A percentile compares a stretch with the other conserved stretches of the same genome.
These are phyloP conservation scores for Takifugu bimaculatus DNA, from an alignment of 2,113 vertebrate species.

Conservation along the genomic window DNA sequence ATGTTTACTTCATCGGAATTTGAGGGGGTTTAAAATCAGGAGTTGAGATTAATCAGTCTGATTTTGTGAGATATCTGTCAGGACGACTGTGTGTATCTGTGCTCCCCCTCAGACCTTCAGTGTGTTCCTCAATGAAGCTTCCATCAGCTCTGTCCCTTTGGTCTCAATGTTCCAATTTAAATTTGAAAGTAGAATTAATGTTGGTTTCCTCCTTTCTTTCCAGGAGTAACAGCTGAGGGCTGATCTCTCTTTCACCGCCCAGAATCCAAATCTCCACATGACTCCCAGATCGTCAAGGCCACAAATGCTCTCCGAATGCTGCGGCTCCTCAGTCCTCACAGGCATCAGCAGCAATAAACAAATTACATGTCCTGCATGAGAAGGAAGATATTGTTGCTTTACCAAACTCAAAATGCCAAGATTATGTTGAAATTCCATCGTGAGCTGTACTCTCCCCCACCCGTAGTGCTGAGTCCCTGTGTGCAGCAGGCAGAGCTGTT, in stretches of 20 bases:
- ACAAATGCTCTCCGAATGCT: conserved; percentile 66
- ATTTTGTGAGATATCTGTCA: not conserved
- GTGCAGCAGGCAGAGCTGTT: conserved; percentile 44
- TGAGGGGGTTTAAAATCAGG: too few species aligned
- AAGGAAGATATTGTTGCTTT: conserved; percentile 77
- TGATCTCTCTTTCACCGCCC: conserved; percentile 71
- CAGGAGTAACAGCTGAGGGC: conserved; percentile 84
- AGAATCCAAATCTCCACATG: conserved; percentile 58
- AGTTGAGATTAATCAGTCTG: too few species aligned
- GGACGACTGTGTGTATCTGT: conserved; percentile 10
- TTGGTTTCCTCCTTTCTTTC: conserved; percentile 55
- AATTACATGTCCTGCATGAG: conserved; percentile 85
- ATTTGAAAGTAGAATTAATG: conserved; percentile 29
- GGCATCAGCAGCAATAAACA: conserved; percentile 72
- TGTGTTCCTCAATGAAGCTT: conserved; percentile 3
- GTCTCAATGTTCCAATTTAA: conserved; percentile 6
- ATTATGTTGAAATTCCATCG: conserved; percentile 60
- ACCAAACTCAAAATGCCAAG: conserved; percentile 46
- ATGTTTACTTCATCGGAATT: too few species aligned
- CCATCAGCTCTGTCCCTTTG: not conserved
- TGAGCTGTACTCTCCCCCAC: conserved; percentile 76
- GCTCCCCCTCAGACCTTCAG: not conserved
- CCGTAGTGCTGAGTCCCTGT: conserved; percentile 75
- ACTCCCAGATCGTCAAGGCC: conserved; percentile 46
- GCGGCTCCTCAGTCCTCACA: conserved; percentile 80